Conservation (phyloP, 1,140 invertebrate species). For the Pogonomyrmex barbatus region DNA sequence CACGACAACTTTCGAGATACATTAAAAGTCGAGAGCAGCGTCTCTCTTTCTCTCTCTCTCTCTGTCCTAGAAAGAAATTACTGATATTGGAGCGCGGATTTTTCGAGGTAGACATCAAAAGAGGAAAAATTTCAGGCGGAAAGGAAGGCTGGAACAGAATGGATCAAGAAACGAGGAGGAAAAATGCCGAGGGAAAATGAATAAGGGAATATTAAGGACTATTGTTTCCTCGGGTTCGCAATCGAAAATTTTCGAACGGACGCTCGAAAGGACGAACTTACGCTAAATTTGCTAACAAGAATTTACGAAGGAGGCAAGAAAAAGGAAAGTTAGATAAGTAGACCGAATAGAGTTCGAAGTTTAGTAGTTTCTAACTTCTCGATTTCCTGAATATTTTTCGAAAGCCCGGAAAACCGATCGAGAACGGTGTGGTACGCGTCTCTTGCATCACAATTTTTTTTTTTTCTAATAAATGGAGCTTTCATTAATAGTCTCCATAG, state of each 20-base stretch:
- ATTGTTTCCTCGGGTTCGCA: not conserved
- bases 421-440: not conserved
- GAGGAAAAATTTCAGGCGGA: constrained; percentile 4
- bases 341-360: not conserved
- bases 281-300: constrained; percentile 23
- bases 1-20: not conserved
- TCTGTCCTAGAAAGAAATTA: constrained; percentile 3
- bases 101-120: not conserved
- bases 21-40: not conserved
- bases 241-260: constrained; percentile 29
- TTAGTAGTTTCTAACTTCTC: not conserved
- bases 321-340: not conserved
- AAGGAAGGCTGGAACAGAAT: not conserved
- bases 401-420: not conserved
- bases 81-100: constrained; percentile 2
- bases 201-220: not conserved
- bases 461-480: not conserved
- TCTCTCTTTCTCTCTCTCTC: not conserved
- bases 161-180: no score
- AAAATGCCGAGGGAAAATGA: no score
- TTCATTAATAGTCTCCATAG: not conserved
- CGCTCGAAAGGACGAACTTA: not conserved
- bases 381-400: not conserved
- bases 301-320: not conserved
- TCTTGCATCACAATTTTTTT: not conserved